Evolutionary conservation across 2,113 vertebrate genomes (phyloP).

Genomic region (Chaetorhynchus papuensis): DNA sequence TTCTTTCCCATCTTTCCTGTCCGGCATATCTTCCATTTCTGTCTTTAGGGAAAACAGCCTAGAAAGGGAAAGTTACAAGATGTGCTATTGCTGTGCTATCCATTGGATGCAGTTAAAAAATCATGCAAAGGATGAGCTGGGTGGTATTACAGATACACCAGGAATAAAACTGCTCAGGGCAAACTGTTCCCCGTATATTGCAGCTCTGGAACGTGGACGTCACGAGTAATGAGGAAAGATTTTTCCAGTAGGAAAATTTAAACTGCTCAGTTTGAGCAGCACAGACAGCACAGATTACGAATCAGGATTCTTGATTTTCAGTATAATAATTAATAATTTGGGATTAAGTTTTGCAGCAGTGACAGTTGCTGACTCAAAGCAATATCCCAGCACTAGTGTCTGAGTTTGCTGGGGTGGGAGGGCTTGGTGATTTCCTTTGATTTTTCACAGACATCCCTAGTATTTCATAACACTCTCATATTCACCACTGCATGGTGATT

Average conservation of each 20-base stretch:
- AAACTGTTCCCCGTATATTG: background rate
- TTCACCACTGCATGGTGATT: background rate
- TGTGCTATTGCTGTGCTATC: background rate
- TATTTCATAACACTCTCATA: background rate
- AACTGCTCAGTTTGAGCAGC: background rate
- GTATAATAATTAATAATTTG: background rate
- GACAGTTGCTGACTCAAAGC: background rate
- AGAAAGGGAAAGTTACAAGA: background rate
- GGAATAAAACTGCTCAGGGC: background rate
- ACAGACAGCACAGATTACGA: background rate
- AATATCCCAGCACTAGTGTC: background rate
- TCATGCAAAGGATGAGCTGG: background rate
- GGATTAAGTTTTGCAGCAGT: background rate
- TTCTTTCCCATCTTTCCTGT: background rate
- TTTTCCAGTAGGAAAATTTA: background rate
- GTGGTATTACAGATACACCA: background rate
- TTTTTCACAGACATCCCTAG: background rate
- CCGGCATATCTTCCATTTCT: background rate
- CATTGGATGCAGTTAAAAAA: background rate
- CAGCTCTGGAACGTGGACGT: rapidly evolving
- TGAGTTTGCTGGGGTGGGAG: background rate
- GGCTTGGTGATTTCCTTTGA: background rate
- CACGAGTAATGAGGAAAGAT: background rate
- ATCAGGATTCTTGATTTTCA: background rate
- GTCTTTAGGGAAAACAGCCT: background rate